phyloP scores from a whole-genome alignment of 2,113 vertebrate species.

The Pelodiscus sinensis region DNA sequence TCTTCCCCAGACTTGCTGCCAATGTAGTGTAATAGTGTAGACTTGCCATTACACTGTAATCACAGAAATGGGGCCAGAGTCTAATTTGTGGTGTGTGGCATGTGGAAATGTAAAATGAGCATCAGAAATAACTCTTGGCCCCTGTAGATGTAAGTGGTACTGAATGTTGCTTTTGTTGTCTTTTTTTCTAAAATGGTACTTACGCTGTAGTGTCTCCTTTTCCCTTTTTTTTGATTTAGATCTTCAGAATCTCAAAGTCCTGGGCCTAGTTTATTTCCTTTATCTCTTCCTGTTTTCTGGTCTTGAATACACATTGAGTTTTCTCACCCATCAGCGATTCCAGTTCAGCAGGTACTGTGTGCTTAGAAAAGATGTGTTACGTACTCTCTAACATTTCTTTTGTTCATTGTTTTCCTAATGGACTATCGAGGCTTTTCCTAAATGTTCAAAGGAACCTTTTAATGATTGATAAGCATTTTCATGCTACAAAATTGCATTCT shows the following conservation, averaged over 20 bases:
- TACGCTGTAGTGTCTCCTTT: neutral
- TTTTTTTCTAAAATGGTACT: neutral
- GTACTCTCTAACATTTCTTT: neutral
- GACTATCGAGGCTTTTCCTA: neutral
- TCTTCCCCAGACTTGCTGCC: too few species aligned
- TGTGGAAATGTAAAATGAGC: neutral
- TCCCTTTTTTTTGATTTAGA: conserved; percentile 66
- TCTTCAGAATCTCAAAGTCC: conserved; percentile 82
- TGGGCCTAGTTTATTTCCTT: conserved; percentile 91
- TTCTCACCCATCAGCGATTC: conserved; percentile 95
- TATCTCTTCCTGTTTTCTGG: conserved; percentile 98
- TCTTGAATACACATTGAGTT: conserved; percentile 93
- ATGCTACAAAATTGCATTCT: fast-evolving
- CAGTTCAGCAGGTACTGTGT: conserved; percentile 89
- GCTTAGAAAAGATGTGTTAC: neutral
- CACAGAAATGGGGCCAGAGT: neutral
- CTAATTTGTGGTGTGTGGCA: neutral
- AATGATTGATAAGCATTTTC: too few species aligned
- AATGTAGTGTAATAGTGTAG: too few species aligned
- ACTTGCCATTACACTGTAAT: neutral
- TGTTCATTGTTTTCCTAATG: neutral
- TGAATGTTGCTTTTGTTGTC: neutral
- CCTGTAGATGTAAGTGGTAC: neutral
- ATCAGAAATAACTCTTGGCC: neutral
- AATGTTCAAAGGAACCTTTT: conserved; percentile 7